Conservation (phyloP, 1,140 invertebrate genomes). For the Scaptomyza graminum region DNA sequence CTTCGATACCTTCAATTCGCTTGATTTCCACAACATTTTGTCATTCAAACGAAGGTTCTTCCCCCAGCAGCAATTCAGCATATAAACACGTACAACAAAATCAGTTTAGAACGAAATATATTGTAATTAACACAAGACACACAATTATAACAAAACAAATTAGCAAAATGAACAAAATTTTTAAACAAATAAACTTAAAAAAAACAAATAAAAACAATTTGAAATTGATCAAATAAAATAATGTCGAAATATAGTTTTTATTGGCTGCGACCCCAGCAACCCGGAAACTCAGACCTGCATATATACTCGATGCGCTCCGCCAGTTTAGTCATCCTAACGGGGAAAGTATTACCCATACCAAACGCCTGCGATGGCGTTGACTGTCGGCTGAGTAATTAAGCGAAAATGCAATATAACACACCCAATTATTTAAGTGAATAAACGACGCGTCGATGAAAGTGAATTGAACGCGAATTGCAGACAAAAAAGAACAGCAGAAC, state of each 20-base stretch:
- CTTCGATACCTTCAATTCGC: constrained; percentile 28
- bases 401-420: constrained; percentile 37
- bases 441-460: constrained; percentile 64
- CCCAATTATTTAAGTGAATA: constrained; percentile 73
- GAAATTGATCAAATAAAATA: constrained; percentile 74
- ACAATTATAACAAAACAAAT: constrained; percentile 75
- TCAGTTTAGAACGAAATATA: constrained; percentile 79
- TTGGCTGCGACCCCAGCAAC: constrained; percentile 7
- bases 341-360: constrained; percentile 22
- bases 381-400: constrained; percentile 51
- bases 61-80: constrained; percentile 49
- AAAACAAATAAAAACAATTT: constrained; percentile 60
- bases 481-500: neutral
- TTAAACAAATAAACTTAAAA: constrained; percentile 80
- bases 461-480: constrained; percentile 59
- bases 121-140: constrained; percentile 74
- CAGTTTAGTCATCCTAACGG: neutral
- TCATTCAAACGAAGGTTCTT: constrained; percentile 37
- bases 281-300: constrained; percentile 46
- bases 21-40: constrained; percentile 37
- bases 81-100: constrained; percentile 61
- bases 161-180: constrained; percentile 83
- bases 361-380: constrained; percentile 42
- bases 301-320: constrained; percentile 32
- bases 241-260: constrained; percentile 19